phyloP scores from a whole-genome alignment of 2,113 vertebrate species.

The Ictalurus punctatus region DNA sequence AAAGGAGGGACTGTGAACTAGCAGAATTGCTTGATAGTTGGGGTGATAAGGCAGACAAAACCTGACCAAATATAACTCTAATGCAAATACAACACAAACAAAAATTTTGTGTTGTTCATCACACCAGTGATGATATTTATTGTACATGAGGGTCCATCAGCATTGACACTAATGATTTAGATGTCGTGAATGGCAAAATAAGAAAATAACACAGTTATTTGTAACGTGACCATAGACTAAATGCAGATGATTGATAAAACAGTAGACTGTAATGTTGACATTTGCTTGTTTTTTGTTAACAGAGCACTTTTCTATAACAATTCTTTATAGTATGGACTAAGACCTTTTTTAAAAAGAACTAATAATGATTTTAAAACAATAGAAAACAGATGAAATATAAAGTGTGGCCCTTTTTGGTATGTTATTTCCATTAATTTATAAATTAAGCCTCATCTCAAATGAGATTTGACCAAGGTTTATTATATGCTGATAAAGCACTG shows the following conservation, averaged over 20 bases:
- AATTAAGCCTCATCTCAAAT: neutral
- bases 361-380: neutral
- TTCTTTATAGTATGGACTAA: neutral
- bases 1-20: neutral
- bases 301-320: neutral
- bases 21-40: neutral
- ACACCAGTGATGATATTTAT: neutral
- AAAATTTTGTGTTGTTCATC: neutral
- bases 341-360: neutral
- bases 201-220: neutral
- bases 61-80: neutral
- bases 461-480: neutral
- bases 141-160: neutral
- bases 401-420: neutral
- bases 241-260: neutral
- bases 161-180: neutral
- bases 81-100: neutral
- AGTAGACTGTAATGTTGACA: neutral
- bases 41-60: neutral
- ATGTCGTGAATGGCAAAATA: neutral
- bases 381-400: neutral
- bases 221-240: neutral
- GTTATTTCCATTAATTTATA: neutral
- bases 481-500: neutral
- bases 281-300: neutral